These are phyloP conservation scores for Scaptomyza pallida DNA, from an alignment of 1,140 invertebrate genomes.

Conservation along the genomic window DNA sequence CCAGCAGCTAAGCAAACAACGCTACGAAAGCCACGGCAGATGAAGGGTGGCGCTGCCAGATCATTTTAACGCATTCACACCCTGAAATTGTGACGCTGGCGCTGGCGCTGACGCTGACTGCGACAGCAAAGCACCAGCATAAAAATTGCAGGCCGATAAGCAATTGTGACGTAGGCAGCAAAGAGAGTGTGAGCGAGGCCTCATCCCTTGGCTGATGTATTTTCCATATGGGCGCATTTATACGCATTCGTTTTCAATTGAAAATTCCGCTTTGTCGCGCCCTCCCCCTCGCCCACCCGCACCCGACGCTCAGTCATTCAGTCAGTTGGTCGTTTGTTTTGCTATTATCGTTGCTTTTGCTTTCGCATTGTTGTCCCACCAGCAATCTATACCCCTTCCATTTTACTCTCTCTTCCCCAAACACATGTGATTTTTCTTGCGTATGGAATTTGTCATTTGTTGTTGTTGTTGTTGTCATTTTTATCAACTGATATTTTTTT, in stretches of 20 bases:
- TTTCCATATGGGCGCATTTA: constrained; percentile 79
- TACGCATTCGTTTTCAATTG: constrained; percentile 77
- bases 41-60: constrained; percentile 24
- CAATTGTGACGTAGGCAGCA: constrained; percentile 28
- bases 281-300: not conserved
- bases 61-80: constrained; percentile 68
- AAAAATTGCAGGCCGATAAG: constrained; percentile 64
- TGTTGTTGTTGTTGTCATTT: constrained; percentile 45
- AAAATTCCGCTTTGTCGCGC: constrained; percentile 53
- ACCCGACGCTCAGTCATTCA: constrained; percentile 12
- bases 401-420: constrained; percentile 1
- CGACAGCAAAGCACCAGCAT: constrained; percentile 51
- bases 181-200: constrained; percentile 4
- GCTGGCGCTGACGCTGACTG: constrained; percentile 16
- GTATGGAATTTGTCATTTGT: constrained; percentile 34
- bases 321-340: constrained; percentile 54
- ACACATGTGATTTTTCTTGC: constrained; percentile 38
- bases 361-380: constrained; percentile 14
- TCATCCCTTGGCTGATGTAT: constrained; percentile 44
- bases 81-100: constrained; percentile 42
- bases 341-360: constrained; percentile 64
- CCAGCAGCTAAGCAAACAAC: constrained; percentile 17
- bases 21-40: constrained; percentile 14
- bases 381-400: not conserved
- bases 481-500: constrained; percentile 58